These are phyloP conservation scores for Cotesia vestalis DNA, from an alignment of 1,140 invertebrate species.

Conservation along the genomic window DNA sequence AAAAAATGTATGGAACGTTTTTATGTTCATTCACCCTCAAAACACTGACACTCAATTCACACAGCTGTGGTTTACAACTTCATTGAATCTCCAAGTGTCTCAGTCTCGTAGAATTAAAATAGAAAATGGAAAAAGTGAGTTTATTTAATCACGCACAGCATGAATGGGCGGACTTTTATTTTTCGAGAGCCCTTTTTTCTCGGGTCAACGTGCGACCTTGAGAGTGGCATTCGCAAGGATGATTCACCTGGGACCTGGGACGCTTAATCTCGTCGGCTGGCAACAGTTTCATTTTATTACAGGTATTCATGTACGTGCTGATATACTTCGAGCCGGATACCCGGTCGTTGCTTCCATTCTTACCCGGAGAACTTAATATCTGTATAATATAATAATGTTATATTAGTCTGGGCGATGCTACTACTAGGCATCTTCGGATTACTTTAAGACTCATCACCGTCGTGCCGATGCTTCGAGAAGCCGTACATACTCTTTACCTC, in stretches of 20 bases:
- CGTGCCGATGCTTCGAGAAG: conserved; percentile 4
- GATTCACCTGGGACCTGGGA: conserved; percentile 4
- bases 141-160: not conserved
- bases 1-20: not conserved
- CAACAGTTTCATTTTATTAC: too few species aligned
- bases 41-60: not conserved
- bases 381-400: too few species aligned
- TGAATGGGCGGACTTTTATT: not conserved
- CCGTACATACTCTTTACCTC: not conserved
- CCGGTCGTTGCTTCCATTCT: conserved; percentile 12
- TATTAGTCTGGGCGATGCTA: too few species aligned
- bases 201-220: conserved; percentile 15
- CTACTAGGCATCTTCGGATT: not conserved
- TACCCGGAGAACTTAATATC: not conserved
- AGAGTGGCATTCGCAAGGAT: conserved; percentile 14
- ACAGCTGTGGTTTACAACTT: not conserved
- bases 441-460: conserved; percentile 5
- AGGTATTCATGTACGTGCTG: too few species aligned
- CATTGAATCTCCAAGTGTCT: conserved; percentile 5
- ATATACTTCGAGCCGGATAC: conserved; percentile 10
- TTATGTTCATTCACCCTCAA: conserved; percentile 2
- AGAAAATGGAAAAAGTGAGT: too few species aligned
- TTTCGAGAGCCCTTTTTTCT: not conserved
- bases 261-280: too few species aligned
- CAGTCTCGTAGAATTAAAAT: not conserved